phyloP scores from a whole-genome alignment of 2,888 invertebrate genomes.

The Caenorhabditis imperialis region DNA sequence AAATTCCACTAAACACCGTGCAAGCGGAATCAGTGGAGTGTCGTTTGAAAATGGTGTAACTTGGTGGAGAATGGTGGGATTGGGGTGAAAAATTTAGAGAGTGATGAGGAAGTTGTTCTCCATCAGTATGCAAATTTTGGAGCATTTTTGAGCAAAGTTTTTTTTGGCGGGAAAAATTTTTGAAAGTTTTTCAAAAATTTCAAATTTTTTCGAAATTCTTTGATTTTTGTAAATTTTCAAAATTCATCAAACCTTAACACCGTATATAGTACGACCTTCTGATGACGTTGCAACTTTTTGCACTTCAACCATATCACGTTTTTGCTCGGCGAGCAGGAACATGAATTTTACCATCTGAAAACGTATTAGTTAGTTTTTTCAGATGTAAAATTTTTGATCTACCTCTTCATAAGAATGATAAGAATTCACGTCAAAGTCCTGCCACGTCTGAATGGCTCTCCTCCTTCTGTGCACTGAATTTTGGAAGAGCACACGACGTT shows the following conservation, averaged over 20 bases:
- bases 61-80: too few relatives aligned
- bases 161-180: neutral
- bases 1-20: too few relatives aligned
- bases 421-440: conserved; percentile 59
- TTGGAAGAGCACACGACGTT: conserved; percentile 12
- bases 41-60: too few relatives aligned
- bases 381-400: neutral
- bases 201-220: too few relatives aligned
- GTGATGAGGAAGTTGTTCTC: too few relatives aligned
- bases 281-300: conserved; percentile 70
- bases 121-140: too few relatives aligned
- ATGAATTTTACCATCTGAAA: conserved; percentile 73
- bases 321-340: conserved; percentile 53
- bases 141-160: too few relatives aligned
- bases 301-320: conserved; percentile 64
- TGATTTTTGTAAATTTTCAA: too few relatives aligned
- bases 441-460: conserved; percentile 17
- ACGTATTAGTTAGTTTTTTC: neutral
- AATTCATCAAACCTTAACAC: conserved; percentile 61
- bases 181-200: neutral
- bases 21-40: too few relatives aligned
- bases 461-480: conserved; percentile 22
- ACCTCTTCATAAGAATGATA: conserved; percentile 69
- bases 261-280: conserved; percentile 70
- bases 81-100: too few relatives aligned